A percentile compares a stretch with the other conserved stretches of the same genome.
Evolutionary conservation across 1,140 invertebrate genomes (phyloP).

Genomic region (Doryteuthis pealeii): DNA sequence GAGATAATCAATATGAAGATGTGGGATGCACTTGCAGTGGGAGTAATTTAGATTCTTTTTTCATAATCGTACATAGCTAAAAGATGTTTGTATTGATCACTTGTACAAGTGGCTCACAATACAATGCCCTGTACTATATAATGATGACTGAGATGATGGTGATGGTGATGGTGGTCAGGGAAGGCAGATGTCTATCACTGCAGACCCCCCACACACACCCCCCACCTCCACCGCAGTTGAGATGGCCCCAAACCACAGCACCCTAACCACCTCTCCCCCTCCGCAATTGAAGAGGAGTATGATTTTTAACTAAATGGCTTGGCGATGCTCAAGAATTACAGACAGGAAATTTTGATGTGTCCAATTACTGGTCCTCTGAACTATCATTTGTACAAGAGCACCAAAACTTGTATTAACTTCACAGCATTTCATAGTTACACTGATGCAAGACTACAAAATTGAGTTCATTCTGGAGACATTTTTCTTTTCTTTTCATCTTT

Average conservation of each 20-base stretch:
- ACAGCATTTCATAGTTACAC: too few relatives aligned
- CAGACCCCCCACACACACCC: background rate
- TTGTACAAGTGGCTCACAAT: background rate
- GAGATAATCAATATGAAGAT: slow-evolving; percentile 8
- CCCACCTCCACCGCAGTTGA: too few relatives aligned
- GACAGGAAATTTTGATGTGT: background rate
- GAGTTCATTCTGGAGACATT: too few relatives aligned
- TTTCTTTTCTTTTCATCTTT: too few relatives aligned
- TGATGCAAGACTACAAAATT: too few relatives aligned
- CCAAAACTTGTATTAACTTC: too few relatives aligned
- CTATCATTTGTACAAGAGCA: background rate
- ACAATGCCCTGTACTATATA: background rate
- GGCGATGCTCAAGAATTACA: background rate
- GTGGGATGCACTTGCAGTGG: background rate
- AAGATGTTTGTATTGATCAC: slow-evolving; percentile 11
- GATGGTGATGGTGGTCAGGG: too few relatives aligned
- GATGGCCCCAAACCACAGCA: too few relatives aligned
- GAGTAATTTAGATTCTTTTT: slow-evolving; percentile 7
- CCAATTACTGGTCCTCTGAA: background rate
- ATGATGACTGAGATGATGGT: too few relatives aligned
- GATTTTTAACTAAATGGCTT: background rate
- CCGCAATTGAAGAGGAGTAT: background rate
- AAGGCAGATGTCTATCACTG: background rate
- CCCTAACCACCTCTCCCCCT: background rate
- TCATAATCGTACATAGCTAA: slow-evolving; percentile 7